These are phyloP conservation scores for Rhadinocentrus ornatus DNA, from an alignment of 2,797 vertebrate species.

Conservation along the genomic window DNA sequence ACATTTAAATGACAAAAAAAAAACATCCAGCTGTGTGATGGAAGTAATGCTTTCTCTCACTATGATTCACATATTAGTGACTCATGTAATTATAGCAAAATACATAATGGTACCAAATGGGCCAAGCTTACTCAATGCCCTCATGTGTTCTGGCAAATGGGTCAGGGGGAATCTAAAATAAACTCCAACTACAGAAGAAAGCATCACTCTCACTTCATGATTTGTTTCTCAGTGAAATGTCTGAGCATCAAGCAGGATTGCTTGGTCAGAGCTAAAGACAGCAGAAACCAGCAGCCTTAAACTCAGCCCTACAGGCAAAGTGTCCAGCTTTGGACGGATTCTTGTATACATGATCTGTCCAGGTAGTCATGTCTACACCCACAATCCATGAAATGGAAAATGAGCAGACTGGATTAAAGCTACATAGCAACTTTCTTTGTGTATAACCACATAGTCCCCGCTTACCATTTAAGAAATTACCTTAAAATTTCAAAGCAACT, in stretches of 20 bases:
- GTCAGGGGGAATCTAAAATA: too few species aligned
- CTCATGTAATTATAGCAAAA: slow-evolving; percentile 6
- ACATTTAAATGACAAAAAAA: slow-evolving; percentile 1
- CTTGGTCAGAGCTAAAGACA: too few species aligned
- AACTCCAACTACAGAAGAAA: background rate
- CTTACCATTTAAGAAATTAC: too few species aligned
- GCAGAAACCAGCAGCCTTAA: background rate
- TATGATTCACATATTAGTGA: background rate
- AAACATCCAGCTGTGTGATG: background rate
- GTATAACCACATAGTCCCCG: background rate
- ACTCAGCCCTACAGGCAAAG: slow-evolving; percentile 2
- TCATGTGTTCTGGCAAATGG: background rate
- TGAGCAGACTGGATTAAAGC: background rate
- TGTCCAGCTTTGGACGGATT: background rate
- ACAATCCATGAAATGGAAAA: background rate
- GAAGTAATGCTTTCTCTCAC: background rate
- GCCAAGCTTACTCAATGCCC: background rate
- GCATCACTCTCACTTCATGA: too few species aligned
- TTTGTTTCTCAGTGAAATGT: background rate
- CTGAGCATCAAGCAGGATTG: too few species aligned
- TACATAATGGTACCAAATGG: background rate
- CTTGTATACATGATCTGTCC: background rate
- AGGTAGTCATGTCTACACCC: background rate
- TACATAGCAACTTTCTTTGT: background rate
- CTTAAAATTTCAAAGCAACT: too few species aligned